Conservation (phyloP, 2,888 invertebrate genomes). For the Syritta pipiens region DNA sequence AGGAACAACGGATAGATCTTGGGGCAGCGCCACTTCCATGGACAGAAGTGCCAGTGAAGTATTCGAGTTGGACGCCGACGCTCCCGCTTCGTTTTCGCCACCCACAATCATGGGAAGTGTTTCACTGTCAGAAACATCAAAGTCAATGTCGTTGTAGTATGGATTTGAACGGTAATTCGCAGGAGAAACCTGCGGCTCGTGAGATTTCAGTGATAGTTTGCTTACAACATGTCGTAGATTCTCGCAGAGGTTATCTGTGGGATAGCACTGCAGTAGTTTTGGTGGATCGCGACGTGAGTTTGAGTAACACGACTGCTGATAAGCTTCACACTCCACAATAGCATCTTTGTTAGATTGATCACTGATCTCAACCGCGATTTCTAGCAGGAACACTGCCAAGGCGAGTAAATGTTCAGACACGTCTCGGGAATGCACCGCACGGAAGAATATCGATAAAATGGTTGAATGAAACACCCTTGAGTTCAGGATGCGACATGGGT, state of each 20-base stretch:
- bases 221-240: conserved; percentile 87
- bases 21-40: conserved; percentile 79
- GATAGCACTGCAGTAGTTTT: conserved; percentile 83
- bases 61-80: conserved; percentile 71
- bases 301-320: conserved; percentile 72
- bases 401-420: conserved; percentile 94
- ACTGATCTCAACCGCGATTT: conserved; percentile 85
- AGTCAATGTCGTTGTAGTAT: conserved; percentile 88
- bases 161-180: conserved; percentile 81
- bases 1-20: conserved; percentile 79
- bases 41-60: conserved; percentile 74
- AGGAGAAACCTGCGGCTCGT: conserved; percentile 82
- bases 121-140: conserved; percentile 86
- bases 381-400: conserved; percentile 90
- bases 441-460: conserved; percentile 90
- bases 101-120: conserved; percentile 79
- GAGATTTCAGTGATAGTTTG: conserved; percentile 82
- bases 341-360: conserved; percentile 71
- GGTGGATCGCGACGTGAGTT: conserved; percentile 76
- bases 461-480: conserved; percentile 79
- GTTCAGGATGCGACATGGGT: conserved; percentile 81
- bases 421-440: conserved; percentile 87
- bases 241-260: conserved; percentile 86
- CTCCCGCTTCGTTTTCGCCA: conserved; percentile 72
- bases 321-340: conserved; percentile 75